Conservation (phyloP, 2,113 vertebrate species). For the Theristicus caerulescens region DNA sequence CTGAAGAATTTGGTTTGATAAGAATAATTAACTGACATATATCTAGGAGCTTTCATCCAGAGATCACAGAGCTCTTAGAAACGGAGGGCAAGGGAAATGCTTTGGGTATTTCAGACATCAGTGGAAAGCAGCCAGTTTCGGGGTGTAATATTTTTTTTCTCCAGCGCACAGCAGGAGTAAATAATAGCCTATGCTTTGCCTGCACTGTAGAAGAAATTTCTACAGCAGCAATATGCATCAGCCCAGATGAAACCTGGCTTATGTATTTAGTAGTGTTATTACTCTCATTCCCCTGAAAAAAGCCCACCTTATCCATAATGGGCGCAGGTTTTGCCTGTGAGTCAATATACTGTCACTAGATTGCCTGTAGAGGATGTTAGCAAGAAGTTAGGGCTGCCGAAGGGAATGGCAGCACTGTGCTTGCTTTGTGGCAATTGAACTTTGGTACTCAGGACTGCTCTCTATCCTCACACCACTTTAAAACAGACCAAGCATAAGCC, state of each 20-base stretch:
- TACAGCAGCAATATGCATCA: background rate
- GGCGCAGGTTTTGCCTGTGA: background rate
- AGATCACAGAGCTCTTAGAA: background rate
- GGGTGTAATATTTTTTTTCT: background rate
- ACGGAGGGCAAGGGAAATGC: background rate
- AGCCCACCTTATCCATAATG: background rate
- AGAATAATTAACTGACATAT: background rate
- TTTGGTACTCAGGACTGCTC: background rate
- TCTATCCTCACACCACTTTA: background rate
- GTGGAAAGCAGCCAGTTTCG: background rate
- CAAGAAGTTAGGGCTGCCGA: background rate
- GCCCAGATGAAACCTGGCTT: background rate
- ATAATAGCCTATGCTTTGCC: background rate
- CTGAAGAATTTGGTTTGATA: background rate
- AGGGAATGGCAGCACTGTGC: background rate
- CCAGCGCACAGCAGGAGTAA: background rate
- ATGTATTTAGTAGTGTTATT: background rate
- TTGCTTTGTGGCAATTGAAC: background rate
- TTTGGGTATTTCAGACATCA: background rate
- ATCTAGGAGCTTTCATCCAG: conserved; percentile 2
- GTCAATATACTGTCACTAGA: background rate
- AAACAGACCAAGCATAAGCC: background rate
- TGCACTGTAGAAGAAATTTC: background rate
- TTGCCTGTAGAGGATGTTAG: background rate
- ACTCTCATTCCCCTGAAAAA: background rate